Conservation (phyloP, 2,113 vertebrate species). For the Scopus umbretta region DNA sequence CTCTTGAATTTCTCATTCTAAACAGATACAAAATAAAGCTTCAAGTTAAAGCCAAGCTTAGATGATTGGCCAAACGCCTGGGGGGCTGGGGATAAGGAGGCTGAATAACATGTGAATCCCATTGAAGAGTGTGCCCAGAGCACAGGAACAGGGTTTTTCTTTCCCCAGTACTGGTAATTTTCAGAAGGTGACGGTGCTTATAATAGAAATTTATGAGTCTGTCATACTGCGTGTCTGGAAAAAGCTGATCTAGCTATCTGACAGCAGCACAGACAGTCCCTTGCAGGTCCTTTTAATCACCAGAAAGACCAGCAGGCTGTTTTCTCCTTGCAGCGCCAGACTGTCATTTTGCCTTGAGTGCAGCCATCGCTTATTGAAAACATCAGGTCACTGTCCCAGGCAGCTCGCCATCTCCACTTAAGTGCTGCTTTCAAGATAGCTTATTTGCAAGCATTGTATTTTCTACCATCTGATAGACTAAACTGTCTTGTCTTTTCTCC, state of each 20-base stretch:
- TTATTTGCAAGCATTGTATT: neutral
- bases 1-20: neutral
- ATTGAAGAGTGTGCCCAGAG: neutral
- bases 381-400: constrained; percentile 20
- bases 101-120: neutral
- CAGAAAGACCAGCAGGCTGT: neutral
- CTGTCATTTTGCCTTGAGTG: neutral
- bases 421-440: neutral
- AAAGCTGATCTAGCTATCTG: neutral
- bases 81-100: neutral
- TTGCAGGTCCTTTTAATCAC: neutral
- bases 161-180: neutral
- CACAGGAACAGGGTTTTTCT: neutral
- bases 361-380: neutral
- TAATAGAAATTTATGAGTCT: neutral
- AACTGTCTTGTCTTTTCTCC: neutral
- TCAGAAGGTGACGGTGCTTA: neutral
- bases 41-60: neutral
- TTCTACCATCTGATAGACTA: neutral
- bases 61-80: neutral
- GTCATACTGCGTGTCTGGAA: neutral
- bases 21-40: neutral
- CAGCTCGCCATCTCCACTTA: neutral
- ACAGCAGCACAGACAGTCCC: neutral
- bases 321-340: neutral